phyloP scores from a whole-genome alignment of 2,797 vertebrate species.

The Galago senegalensis region DNA sequence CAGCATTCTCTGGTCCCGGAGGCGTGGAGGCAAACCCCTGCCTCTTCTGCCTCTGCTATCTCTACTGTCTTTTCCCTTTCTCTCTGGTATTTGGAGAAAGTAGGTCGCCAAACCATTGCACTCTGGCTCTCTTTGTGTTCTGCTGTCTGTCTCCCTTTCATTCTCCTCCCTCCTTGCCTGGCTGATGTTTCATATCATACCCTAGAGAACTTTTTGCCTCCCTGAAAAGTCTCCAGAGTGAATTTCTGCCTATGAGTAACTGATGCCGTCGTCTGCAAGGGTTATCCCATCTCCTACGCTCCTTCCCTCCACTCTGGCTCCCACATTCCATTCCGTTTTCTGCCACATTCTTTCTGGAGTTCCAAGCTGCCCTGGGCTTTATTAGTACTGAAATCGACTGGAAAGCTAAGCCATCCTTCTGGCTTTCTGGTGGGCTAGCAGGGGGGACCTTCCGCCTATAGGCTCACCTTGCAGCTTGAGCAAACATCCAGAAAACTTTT shows the following conservation, averaged over 20 bases:
- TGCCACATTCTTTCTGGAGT: not conserved
- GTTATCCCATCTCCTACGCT: not conserved
- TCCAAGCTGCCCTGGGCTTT: not conserved
- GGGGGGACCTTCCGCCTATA: not conserved
- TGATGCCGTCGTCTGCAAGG: not conserved
- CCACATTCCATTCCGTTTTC: not conserved
- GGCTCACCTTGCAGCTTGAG: constrained; percentile 73
- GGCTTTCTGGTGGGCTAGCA: not conserved
- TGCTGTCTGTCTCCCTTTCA: not conserved
- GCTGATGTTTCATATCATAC: constrained; percentile 72
- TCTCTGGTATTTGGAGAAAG: not conserved
- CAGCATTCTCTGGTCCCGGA: not conserved
- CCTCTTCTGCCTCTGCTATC: not conserved
- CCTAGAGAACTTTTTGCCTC: constrained; percentile 73
- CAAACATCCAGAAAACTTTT: constrained; percentile 72
- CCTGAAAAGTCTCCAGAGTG: constrained; percentile 72
- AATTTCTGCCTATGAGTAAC: constrained; percentile 72
- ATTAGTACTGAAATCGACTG: not conserved
- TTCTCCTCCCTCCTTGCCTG: constrained; percentile 59
- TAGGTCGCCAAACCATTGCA: not conserved
- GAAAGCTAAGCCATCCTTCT: not conserved
- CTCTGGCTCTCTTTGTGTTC: not conserved
- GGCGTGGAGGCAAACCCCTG: not conserved
- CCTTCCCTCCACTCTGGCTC: not conserved
- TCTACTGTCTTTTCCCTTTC: not conserved